phyloP scores from a whole-genome alignment of 2,113 vertebrate genomes.

The Lonchura striata region DNA sequence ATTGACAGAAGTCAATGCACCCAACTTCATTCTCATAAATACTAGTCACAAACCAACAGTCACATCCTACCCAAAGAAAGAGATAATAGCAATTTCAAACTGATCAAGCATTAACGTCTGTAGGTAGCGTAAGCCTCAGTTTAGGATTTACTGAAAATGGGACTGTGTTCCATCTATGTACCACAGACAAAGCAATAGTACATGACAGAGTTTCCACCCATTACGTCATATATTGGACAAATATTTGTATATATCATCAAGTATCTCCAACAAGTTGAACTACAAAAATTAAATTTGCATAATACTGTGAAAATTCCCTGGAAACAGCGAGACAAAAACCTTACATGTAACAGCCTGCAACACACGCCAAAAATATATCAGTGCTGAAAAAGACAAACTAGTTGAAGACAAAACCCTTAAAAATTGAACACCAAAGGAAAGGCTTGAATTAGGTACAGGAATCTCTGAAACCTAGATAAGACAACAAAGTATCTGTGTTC shows the following conservation, averaged over 20 bases:
- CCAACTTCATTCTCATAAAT: neutral
- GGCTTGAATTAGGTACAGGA: neutral
- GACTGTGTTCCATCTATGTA: neutral
- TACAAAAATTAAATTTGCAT: neutral
- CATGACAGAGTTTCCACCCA: neutral
- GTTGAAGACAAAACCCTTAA: neutral
- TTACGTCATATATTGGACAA: neutral
- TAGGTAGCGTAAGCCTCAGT: neutral
- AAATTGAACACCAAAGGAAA: neutral
- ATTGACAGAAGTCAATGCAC: neutral
- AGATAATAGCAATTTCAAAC: neutral
- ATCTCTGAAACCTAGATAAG: neutral
- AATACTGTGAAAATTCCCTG: neutral
- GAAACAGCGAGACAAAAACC: neutral
- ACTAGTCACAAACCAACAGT: neutral
- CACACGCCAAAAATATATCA: neutral
- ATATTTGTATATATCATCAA: neutral
- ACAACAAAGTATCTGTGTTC: neutral
- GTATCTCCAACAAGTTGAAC: neutral
- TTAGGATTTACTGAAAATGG: neutral
- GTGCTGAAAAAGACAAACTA: neutral
- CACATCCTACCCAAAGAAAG: neutral
- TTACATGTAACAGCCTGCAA: neutral
- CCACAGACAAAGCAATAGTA: neutral
- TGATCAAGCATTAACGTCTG: neutral